Percentiles rank a stretch among this genome's conserved stretches.
These are phyloP conservation scores for Pyralis farinalis DNA, from an alignment of 2,888 invertebrate genomes.

Conservation along the genomic window DNA sequence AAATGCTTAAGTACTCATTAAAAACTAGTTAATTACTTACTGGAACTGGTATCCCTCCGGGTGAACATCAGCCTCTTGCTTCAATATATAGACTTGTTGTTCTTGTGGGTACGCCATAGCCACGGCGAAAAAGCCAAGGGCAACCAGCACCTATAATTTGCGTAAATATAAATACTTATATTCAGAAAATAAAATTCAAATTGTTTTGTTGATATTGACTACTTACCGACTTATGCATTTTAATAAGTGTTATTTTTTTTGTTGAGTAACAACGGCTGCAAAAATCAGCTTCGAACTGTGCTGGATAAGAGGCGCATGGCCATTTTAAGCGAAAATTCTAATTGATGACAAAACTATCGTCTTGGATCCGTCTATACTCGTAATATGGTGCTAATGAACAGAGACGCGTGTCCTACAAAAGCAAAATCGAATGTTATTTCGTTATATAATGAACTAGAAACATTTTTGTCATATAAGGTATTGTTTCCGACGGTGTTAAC, in stretches of 20 bases:
- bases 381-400: constrained; percentile 61
- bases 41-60: constrained; percentile 59
- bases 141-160: constrained; percentile 40
- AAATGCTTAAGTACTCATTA: too few species aligned
- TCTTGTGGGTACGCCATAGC: constrained; percentile 49
- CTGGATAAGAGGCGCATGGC: constrained; percentile 18
- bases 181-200: neutral
- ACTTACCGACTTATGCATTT: constrained; percentile 65
- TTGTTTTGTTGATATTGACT: neutral
- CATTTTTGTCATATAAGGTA: constrained; percentile 16
- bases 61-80: constrained; percentile 51
- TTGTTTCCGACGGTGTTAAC: constrained; percentile 11
- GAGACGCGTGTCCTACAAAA: constrained; percentile 41
- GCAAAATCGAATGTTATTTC: constrained; percentile 32
- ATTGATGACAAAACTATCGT: constrained; percentile 54
- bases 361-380: constrained; percentile 27
- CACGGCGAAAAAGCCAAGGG: constrained; percentile 47
- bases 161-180: neutral
- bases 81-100: constrained; percentile 49
- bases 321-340: constrained; percentile 51
- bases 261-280: constrained; percentile 28
- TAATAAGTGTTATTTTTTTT: constrained; percentile 26
- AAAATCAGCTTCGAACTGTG: constrained; percentile 46
- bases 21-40: constrained; percentile 33
- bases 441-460: constrained; percentile 31